phyloP scores from a whole-genome alignment of 2,888 invertebrate genomes.

The Pristionchus japonicus region DNA sequence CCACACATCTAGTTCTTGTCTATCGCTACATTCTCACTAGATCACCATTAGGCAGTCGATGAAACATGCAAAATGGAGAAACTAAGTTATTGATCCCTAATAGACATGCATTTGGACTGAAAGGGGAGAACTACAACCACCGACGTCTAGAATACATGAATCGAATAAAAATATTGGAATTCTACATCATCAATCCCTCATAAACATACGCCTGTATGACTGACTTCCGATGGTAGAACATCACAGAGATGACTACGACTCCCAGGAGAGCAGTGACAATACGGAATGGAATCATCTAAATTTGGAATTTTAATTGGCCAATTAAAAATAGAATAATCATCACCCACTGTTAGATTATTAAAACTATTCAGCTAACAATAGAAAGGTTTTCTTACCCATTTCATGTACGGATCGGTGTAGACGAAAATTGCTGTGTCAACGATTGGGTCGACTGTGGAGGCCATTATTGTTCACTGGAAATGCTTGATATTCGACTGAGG shows the following conservation, averaged over 20 bases:
- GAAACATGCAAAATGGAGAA: background rate
- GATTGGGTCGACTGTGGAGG: background rate
- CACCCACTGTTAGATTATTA: too few relatives aligned
- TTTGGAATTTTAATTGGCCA: background rate
- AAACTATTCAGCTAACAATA: too few relatives aligned
- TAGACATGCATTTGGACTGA: too few relatives aligned
- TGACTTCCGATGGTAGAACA: conserved; percentile 17
- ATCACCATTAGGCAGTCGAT: too few relatives aligned
- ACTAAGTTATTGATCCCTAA: too few relatives aligned
- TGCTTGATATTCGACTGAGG: too few relatives aligned
- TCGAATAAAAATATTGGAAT: too few relatives aligned
- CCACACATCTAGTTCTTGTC: background rate
- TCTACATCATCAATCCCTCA: too few relatives aligned
- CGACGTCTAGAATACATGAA: too few relatives aligned
- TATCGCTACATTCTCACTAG: too few relatives aligned
- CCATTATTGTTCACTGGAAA: background rate
- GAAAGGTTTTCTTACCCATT: background rate
- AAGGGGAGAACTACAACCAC: too few relatives aligned
- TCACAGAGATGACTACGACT: background rate
- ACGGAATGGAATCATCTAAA: background rate
- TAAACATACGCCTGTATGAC: background rate
- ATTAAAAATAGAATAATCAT: too few relatives aligned
- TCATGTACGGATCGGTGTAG: background rate
- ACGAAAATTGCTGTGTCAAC: conserved; percentile 13
- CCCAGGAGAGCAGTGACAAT: background rate